phyloP scores from a whole-genome alignment of 2,113 vertebrate genomes.

The Crotalus tigris region DNA sequence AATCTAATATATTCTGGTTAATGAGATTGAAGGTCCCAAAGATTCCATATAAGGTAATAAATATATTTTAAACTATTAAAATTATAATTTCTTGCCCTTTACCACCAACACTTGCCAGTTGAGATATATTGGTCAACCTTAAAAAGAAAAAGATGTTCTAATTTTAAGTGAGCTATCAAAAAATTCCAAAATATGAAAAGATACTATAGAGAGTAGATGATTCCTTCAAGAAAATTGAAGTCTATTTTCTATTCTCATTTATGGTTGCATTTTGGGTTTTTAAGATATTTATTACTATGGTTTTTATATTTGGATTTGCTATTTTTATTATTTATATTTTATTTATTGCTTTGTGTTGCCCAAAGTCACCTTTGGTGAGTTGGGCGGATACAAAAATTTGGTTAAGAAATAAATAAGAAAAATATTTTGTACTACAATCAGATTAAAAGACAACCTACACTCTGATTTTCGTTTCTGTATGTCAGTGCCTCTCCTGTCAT shows the following conservation, averaged over 20 bases:
- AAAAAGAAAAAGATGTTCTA: not conserved
- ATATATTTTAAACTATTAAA: not conserved
- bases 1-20: not conserved
- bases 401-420: conserved; percentile 38
- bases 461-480: conserved; percentile 72
- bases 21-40: not conserved
- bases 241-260: not conserved
- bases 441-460: conserved; percentile 56
- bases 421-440: conserved; percentile 51
- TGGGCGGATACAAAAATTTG: not conserved
- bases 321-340: not conserved
- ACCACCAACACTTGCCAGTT: not conserved
- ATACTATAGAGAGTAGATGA: not conserved
- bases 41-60: not conserved
- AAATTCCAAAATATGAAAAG: conserved; percentile 1
- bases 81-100: not conserved
- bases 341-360: not conserved
- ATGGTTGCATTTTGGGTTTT: not conserved
- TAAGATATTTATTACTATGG: not conserved
- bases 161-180: not conserved
- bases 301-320: not conserved
- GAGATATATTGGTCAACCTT: not conserved
- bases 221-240: not conserved
- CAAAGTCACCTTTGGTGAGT: not conserved
- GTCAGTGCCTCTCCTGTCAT: conserved; percentile 69